Evolutionary conservation across 2,797 vertebrate genomes (phyloP).

Genomic region (Syndactyla subalaris): DNA sequence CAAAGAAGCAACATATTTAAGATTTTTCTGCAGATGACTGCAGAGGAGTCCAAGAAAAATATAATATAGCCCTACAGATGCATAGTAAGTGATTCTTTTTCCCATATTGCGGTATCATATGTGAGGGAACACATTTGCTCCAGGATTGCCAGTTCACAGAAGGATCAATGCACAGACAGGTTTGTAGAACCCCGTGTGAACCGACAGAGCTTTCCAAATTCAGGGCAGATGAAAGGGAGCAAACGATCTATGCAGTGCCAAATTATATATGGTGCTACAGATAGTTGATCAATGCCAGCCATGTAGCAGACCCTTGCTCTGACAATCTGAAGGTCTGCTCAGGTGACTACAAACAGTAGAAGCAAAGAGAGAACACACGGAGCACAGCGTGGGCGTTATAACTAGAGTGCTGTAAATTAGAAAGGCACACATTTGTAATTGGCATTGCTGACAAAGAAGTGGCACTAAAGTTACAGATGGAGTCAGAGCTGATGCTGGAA

Average conservation of each 20-base stretch:
- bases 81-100: conserved; percentile 68
- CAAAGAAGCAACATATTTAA: conserved; percentile 64
- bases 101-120: conserved; percentile 66
- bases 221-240: conserved; percentile 50
- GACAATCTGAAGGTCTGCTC: conserved; percentile 58
- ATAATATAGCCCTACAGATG: conserved; percentile 63
- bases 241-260: conserved; percentile 33
- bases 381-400: conserved; percentile 71
- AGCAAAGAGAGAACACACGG: conserved; percentile 68
- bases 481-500: conserved; percentile 79
- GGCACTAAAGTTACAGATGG: conserved; percentile 79
- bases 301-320: conserved; percentile 56
- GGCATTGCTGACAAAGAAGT: conserved; percentile 78
- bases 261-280: conserved; percentile 45
- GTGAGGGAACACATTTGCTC: conserved; percentile 68
- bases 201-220: conserved; percentile 56
- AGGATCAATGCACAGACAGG: conserved; percentile 60
- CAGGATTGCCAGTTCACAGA: conserved; percentile 64
- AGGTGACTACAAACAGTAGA: conserved; percentile 66
- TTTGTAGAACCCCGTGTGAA: conserved; percentile 49
- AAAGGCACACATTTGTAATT: conserved; percentile 78
- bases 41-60: conserved; percentile 59
- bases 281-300: conserved; percentile 58
- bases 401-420: conserved; percentile 74
- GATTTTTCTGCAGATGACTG: conserved; percentile 64